phyloP scores from a whole-genome alignment of 2,113 vertebrate genomes.

The human (Homo sapiens) region DNA sequence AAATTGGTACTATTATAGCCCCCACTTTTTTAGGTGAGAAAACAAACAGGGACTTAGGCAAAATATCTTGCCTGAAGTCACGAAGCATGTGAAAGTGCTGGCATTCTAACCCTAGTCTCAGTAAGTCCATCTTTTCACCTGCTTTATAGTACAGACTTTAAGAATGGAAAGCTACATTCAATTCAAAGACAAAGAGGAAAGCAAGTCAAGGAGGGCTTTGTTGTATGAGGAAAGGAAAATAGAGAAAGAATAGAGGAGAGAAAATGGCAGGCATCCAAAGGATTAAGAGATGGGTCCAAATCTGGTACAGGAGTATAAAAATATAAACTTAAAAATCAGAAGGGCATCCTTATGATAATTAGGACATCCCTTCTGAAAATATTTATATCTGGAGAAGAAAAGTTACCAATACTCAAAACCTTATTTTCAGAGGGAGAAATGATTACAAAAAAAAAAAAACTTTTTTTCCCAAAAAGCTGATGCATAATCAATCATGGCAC shows the following conservation, averaged over 20 bases:
- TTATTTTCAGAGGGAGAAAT: conserved; percentile 14
- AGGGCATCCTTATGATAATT: conserved; percentile 28
- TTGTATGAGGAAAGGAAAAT: background rate
- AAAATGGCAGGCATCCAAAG: background rate
- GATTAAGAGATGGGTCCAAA: background rate
- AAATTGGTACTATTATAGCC: background rate
- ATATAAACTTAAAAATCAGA: conserved; percentile 11
- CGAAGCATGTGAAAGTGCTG: background rate
- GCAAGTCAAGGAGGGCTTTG: background rate
- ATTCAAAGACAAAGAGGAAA: conserved; percentile 29
- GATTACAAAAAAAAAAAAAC: background rate
- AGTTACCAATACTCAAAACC: background rate
- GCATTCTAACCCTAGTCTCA: background rate
- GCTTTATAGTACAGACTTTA: background rate
- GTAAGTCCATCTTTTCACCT: background rate
- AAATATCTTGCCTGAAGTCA: background rate
- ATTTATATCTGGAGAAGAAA: conserved; percentile 47
- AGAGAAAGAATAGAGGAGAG: background rate
- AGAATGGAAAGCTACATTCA: background rate
- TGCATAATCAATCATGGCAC: background rate
- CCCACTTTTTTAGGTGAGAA: background rate
- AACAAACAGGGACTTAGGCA: background rate
- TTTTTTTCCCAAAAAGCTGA: background rate
- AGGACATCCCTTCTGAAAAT: conserved; percentile 9
- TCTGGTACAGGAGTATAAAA: background rate